Percentiles rank a stretch among this genome's conserved stretches.
These are phyloP conservation scores for Clunio marinus DNA, from an alignment of 2,888 invertebrate genomes.

Conservation along the genomic window DNA sequence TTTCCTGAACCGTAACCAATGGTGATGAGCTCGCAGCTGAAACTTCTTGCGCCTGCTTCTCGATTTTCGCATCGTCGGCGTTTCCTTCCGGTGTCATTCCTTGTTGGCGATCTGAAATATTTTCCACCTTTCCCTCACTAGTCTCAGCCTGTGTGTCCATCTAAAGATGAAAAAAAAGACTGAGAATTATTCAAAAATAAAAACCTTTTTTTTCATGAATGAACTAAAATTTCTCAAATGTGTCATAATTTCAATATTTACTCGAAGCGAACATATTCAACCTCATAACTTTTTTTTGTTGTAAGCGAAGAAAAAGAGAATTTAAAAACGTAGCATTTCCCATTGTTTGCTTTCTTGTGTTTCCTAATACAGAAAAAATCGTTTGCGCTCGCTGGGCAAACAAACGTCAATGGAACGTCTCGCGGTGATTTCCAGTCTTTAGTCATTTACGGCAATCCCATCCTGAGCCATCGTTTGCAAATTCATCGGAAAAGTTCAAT, in stretches of 20 bases:
- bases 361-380: constrained; percentile 32
- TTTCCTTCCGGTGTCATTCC: constrained; percentile 40
- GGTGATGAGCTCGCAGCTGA: constrained; percentile 3
- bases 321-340: constrained; percentile 37
- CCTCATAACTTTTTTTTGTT: constrained; percentile 1
- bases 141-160: constrained; percentile 37
- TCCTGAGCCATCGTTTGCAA: constrained; percentile 4
- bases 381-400: constrained; percentile 8
- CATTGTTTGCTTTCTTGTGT: constrained; percentile 39
- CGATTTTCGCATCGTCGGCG: neutral
- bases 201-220: constrained; percentile 14
- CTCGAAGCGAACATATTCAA: constrained; percentile 14
- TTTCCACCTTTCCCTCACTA: constrained; percentile 26
- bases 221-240: constrained; percentile 37
- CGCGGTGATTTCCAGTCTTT: constrained; percentile 5
- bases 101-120: constrained; percentile 13
- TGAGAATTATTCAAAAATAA: constrained; percentile 23
- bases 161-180: constrained; percentile 39
- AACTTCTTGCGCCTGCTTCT: too few relatives aligned
- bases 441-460: constrained; percentile 11
- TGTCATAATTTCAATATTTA: constrained; percentile 38
- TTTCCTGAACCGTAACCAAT: constrained; percentile 12
- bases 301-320: neutral
- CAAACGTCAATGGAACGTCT: constrained; percentile 1
- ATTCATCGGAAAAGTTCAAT: neutral